Percentiles rank a stretch among this genome's conserved stretches.
Evolutionary conservation across 2,888 invertebrate genomes (phyloP).

Genomic region (Cistogaster globosa): DNA sequence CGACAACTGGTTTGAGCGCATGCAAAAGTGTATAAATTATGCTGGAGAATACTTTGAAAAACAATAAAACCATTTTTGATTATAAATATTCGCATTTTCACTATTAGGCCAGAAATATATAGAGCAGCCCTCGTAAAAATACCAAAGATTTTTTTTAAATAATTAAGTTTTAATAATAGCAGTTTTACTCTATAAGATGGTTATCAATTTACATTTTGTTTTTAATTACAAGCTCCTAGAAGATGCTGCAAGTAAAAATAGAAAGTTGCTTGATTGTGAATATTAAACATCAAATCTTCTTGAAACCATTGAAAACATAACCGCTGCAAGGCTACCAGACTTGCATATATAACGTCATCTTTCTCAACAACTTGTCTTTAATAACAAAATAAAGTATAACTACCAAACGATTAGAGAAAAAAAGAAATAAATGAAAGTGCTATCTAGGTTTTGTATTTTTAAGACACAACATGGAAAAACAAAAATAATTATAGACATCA

Average conservation of each 20-base stretch:
- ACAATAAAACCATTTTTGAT: no score
- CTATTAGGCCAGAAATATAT: no score
- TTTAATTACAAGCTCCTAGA: constrained; percentile 34
- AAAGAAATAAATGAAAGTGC: constrained; percentile 16
- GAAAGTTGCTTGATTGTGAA: constrained; percentile 39
- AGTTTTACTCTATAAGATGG: background rate
- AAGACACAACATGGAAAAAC: constrained; percentile 46
- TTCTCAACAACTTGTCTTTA: constrained; percentile 37
- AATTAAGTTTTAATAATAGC: no score
- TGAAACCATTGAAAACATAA: constrained; percentile 8
- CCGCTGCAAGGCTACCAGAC: constrained; percentile 24
- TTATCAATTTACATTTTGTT: constrained; percentile 34
- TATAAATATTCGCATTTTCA: no score
- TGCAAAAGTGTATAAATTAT: no score
- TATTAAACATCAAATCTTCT: constrained; percentile 24
- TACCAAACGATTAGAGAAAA: constrained; percentile 12
- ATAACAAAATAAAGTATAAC: background rate
- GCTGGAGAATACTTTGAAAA: no score
- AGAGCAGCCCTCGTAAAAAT: no score
- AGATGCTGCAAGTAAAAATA: constrained; percentile 47
- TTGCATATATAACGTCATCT: constrained; percentile 18
- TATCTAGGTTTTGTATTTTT: constrained; percentile 49
- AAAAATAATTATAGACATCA: constrained; percentile 42
- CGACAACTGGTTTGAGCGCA: no score
- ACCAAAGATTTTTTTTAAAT: no score